Evolutionary conservation across 2,888 invertebrate species (phyloP), one percentile per base, ranked within the genome.

Genomic region (Biston stratarius): DNA sequence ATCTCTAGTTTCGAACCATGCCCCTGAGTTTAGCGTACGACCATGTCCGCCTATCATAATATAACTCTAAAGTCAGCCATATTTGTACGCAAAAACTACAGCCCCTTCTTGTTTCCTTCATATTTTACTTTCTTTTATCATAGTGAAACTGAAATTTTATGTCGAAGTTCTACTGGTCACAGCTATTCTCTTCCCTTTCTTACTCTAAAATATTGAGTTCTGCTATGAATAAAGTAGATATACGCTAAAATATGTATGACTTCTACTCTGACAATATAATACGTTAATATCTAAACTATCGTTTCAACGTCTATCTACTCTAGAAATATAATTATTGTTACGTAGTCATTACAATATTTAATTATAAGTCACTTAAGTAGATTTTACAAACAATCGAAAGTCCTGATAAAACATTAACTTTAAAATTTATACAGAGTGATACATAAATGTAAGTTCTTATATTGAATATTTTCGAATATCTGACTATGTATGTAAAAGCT

Each of bases 261-360:
- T 76, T 83, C 87, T 90, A 90, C 83, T 83, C 77, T 83, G 80
- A 84, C 83, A 81, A 87, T 85, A 86, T 74, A 66, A 61, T 77
- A 78, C 74, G 74, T 78, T 80, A 80, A 76, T 79, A 80, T 81
- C 80, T 84, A 75, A 70, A 67, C 83, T 89, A 86, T 83, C 85
- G 82, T 83, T 82, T 83, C 86, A 92, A 92, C 90, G 83, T 88
- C 87, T 88, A 90, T 84, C 88, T 91, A 89, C 84, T 49, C 63
- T 69, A 61, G 55, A 65, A 67, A 56, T 40, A 55, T 55, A 62
- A 61, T 70, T 71, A 71, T 72, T 75, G 71, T 72, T 73, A 72
- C 66, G 60, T 63, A 64, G 67, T 69, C 67, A 48, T 56, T 64
- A 69, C 55, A 72, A 52, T 51, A 67, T 68, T 69, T 70, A 66